These are phyloP conservation scores for Actenoides lindsayi DNA, from an alignment of 2,113 vertebrate species.

Conservation along the genomic window DNA sequence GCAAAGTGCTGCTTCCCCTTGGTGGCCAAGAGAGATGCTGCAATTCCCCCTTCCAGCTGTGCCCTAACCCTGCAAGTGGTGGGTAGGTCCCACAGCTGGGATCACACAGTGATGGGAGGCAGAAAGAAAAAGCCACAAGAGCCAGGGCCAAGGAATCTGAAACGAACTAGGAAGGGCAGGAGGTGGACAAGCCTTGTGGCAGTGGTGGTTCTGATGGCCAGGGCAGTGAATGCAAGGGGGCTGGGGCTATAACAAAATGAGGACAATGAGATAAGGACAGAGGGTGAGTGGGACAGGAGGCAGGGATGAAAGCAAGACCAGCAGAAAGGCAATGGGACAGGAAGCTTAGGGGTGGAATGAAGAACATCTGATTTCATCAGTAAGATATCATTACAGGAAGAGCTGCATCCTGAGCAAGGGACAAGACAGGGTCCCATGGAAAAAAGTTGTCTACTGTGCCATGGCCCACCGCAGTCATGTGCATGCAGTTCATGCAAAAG, in stretches of 20 bases:
- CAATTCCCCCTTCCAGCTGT: neutral
- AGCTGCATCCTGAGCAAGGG: neutral
- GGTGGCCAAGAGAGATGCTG: neutral
- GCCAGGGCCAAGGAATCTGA: neutral
- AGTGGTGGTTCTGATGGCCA: neutral
- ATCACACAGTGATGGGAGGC: rapidly evolving
- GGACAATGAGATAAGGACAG: rapidly evolving
- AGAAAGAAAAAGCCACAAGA: neutral
- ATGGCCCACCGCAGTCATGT: neutral
- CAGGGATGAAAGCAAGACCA: neutral
- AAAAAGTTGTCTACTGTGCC: rapidly evolving
- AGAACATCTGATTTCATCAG: neutral
- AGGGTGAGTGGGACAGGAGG: neutral
- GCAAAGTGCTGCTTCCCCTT: rapidly evolving
- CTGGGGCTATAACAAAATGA: neutral
- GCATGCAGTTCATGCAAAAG: neutral
- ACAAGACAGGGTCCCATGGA: rapidly evolving
- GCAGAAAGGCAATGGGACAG: neutral
- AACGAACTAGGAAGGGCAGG: rapidly evolving
- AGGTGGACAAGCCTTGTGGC: neutral
- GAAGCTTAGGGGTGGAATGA: neutral
- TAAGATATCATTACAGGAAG: neutral
- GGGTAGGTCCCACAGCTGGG: rapidly evolving
- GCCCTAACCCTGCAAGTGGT: neutral
- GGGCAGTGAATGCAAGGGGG: neutral